These are phyloP conservation scores for Phasia obesa DNA, from an alignment of 2,888 invertebrate genomes.

Conservation along the genomic window DNA sequence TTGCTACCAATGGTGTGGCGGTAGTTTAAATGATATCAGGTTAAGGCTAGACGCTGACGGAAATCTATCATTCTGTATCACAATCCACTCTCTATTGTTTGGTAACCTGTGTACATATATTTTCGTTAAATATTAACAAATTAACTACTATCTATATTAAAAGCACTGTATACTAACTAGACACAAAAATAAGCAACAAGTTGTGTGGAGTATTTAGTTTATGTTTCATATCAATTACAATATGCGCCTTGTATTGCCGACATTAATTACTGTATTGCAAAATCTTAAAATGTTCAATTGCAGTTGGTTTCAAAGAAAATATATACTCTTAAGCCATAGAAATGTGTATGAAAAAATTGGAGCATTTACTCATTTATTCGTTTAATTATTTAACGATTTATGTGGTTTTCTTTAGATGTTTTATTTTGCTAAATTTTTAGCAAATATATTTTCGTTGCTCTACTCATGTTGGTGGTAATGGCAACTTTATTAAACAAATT, in stretches of 20 bases:
- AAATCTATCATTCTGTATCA: too few species aligned
- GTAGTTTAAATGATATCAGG: too few species aligned
- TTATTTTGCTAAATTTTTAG: neutral
- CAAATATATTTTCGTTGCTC: neutral
- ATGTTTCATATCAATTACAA: conserved; percentile 25
- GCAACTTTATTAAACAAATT: conserved; percentile 32
- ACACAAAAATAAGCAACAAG: neutral
- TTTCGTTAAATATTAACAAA: too few species aligned
- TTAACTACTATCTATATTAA: too few species aligned
- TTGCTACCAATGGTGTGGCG: too few species aligned
- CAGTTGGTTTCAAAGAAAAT: neutral
- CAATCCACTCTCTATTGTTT: too few species aligned
- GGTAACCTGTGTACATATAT: too few species aligned
- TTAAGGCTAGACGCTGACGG: too few species aligned
- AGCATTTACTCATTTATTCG: conserved; percentile 24
- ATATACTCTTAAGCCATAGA: neutral
- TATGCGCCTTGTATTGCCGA: conserved; percentile 2
- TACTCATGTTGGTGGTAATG: conserved; percentile 11
- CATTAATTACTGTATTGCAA: conserved; percentile 2
- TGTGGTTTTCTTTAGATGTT: conserved; percentile 25
- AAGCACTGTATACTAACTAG: too few species aligned
- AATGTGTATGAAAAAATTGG: conserved; percentile 28
- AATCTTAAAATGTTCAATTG: conserved; percentile 1
- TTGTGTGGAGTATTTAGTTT: conserved; percentile 6
- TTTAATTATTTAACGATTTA: conserved; percentile 12